Base-by-base conservation (phyloP, 2,888 invertebrate species). In the Chamaedrilus cognettii region DNA sequence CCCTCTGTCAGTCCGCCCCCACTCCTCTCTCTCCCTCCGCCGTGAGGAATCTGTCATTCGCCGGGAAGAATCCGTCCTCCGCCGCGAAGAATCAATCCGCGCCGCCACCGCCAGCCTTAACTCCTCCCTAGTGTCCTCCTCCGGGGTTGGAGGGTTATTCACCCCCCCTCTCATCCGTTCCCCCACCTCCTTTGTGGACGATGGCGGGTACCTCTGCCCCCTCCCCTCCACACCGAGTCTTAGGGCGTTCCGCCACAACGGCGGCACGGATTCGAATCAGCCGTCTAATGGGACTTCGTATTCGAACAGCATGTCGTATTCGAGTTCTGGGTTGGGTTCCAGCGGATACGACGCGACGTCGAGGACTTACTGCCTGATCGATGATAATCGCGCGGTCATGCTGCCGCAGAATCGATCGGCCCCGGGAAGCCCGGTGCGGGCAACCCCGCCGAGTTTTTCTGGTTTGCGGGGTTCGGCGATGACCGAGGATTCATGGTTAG, bases 131-230 rank as follows among this genome's bases (percentile, higher is more conserved):
- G n/a, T n/a, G n/a, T n/a, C n/a, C n/a, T n/a, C n/a, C n/a, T n/a
- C n/a, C n/a, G n/a, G n/a, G n/a, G n/a, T n/a, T n/a, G n/a, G n/a
- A n/a, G n/a, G n/a, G n/a, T n/a, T n/a, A n/a, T n/a, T n/a, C n/a
- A n/a, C n/a, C n/a, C n/a, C n/a, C n/a, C n/a, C n/a, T n/a, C n/a
- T n/a, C n/a, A 11, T 11, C 42, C 42, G 42, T 19, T 19, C 11
- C 11, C 19, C 42, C 42, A 34, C 60, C 19, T 26, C 42, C 1
- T 4, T 60, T 11, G 30, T 42, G 15, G 4, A 33, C 2, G 60
- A 60, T 26, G 60, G 42, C 15, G 58, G 58, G 23, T 60, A 60
- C 60, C 60, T 60, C 42, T 30, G 19, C 19, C 60, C 60, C 5
- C 30, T 60, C 19, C 60, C 26, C 23, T 60, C 60, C 23, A 58